Evolutionary conservation across 2,888 invertebrate genomes (phyloP), one percentile per base, ranked within the genome.

Genomic region (Thymelicus lineola): DNA sequence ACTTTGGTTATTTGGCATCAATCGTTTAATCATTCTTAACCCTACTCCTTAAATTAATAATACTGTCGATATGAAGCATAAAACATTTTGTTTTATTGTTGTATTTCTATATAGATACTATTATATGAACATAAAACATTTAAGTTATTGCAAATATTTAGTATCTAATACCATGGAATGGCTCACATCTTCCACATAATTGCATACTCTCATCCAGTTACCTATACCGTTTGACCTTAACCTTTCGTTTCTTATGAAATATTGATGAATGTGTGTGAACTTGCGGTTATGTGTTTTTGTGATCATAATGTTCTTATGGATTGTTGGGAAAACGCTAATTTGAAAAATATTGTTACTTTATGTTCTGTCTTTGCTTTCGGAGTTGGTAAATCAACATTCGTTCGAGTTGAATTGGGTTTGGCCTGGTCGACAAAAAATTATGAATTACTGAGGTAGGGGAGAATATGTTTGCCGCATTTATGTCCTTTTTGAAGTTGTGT

Each of bases 191-290:
- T 62, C 68, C 53, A 68, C 28, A 17, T 62, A 68, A 66, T 66
- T 66, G 59, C 61, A 35, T 67, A 28, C 57, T 53, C 53, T 12
- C 45, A 61, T 67, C 68, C 42, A 67, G 53, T 60, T 61, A n/a
- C n/a, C n/a, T n/a, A 42, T 42, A 61, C 35, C 28, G 14, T 15
- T 20, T 63, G 69, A 69, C 69, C 69, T 69, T 69, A 58, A 69
- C 69, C 69, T 69, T 69, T 69, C 12, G 28, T 58, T 36, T n/a
- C 36, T 68, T 68, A 68, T 50, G 69, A 63, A 69, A 69, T 69
- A 68, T 62, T 62, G 53, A 45, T 67, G 67, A 61, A 53, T 61
- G 67, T 67, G 20, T 65, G 67, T 67, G 61, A 61, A 53, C 42
- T 67, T 48, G 67, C 53, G 67, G 67, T 67, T 35, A 57, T 36